Conservation (phyloP, 1,140 invertebrate genomes). For the Ooceraea biroi region DNA sequence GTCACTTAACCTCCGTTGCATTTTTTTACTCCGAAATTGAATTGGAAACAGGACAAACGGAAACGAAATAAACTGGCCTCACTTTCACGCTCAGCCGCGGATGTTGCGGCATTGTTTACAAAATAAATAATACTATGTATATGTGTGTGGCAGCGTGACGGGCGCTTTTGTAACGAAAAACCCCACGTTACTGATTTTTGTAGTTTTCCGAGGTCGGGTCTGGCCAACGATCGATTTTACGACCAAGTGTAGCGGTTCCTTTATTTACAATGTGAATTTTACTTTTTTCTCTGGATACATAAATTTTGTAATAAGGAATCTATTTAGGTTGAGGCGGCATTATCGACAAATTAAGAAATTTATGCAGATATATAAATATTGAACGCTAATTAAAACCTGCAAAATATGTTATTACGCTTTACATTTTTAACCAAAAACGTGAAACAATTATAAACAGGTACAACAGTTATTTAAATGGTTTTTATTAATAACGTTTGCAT, state of each 20-base stretch:
- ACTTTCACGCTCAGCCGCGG: conserved; percentile 69
- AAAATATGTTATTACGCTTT: conserved; percentile 13
- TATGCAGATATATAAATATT: not conserved
- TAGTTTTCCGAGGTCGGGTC: conserved; percentile 29
- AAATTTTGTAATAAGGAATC: conserved; percentile 30
- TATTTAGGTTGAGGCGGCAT: conserved; percentile 3
- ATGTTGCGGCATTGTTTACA: conserved; percentile 58
- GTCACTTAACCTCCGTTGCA: conserved; percentile 50
- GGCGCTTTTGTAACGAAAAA: conserved; percentile 44
- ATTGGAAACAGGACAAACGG: conserved; percentile 53
- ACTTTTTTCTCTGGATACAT: conserved; percentile 9
- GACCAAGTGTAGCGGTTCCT: conserved; percentile 26
- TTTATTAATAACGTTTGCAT: conserved; percentile 21
- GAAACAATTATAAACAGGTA: no score
- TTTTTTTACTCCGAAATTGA: conserved; percentile 60
- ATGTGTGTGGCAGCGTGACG: conserved; percentile 3
- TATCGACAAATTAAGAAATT: conserved; percentile 12
- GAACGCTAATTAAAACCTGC: conserved; percentile 23
- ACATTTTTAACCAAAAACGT: not conserved
- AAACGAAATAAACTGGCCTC: conserved; percentile 63
- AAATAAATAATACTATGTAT: conserved; percentile 70
- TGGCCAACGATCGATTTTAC: conserved; percentile 55
- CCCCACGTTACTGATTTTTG: conserved; percentile 56
- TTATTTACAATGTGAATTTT: conserved; percentile 50
- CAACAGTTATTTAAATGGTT: conserved; percentile 3